Evolutionary conservation across 1,140 invertebrate genomes (phyloP).

Genomic region (Drosophila navojoa): DNA sequence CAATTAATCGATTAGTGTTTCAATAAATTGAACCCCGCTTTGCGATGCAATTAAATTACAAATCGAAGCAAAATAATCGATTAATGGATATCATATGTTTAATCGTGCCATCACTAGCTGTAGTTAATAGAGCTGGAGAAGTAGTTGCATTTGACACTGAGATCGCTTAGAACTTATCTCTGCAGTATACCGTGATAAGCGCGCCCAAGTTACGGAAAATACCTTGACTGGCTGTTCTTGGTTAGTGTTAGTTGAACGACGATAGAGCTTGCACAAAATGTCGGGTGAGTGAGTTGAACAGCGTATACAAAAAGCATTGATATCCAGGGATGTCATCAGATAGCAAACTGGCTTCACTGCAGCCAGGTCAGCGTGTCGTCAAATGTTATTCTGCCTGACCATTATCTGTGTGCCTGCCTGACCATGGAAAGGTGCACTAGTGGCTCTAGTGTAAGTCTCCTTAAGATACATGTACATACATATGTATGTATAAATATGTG

Average conservation of each 20-base stretch:
- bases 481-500: no score
- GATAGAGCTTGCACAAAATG: slow-evolving; percentile 66
- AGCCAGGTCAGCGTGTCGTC: slow-evolving; percentile 65
- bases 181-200: slow-evolving; percentile 88
- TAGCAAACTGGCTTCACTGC: slow-evolving; percentile 50
- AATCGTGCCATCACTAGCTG: no score
- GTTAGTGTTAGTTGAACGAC: slow-evolving; percentile 86
- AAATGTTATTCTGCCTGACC: slow-evolving; percentile 88
- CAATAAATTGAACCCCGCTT: no score
- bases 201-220: not conserved
- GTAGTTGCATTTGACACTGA: no score
- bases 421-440: slow-evolving; percentile 90
- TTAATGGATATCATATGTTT: no score
- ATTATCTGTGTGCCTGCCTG: slow-evolving; percentile 85
- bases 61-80: no score
- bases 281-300: slow-evolving; percentile 84
- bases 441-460: slow-evolving; percentile 77
- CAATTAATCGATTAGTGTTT: no score
- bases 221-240: slow-evolving; percentile 80
- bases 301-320: not conserved
- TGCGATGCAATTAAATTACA: no score
- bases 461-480: no score
- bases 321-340: not conserved
- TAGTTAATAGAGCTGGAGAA: no score
- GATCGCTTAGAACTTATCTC: no score